Evolutionary conservation across 92 coral and sea anemone species (phyloP).

Genomic region (Epizoanthus fatuus): DNA sequence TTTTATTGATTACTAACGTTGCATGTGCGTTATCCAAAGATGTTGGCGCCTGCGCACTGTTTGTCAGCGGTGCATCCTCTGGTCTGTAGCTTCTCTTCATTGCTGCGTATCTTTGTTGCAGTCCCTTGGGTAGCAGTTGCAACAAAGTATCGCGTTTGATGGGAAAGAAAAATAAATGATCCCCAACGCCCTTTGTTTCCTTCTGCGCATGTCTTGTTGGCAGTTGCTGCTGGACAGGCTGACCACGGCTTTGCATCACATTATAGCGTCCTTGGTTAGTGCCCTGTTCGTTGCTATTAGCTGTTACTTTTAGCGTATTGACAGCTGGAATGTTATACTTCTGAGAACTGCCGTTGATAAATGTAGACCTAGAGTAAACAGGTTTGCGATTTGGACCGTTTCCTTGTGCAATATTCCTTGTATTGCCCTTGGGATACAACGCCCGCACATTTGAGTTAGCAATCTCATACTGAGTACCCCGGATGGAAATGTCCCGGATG

Average conservation of each 20-base stretch:
- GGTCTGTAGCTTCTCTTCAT: neutral
- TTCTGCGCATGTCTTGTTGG: neutral
- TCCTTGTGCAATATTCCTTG: neutral
- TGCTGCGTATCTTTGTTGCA: slow-evolving; percentile 41
- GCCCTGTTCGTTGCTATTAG: too few species aligned
- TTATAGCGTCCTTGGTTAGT: too few species aligned
- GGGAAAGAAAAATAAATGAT: slow-evolving; percentile 79
- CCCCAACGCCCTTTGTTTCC: slow-evolving; percentile 18
- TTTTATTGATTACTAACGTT: too few species aligned
- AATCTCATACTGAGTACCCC: neutral
- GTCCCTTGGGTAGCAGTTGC: slow-evolving; percentile 52
- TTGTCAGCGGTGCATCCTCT: neutral
- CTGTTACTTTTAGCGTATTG: too few species aligned
- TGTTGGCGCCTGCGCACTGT: neutral
- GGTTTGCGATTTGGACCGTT: neutral
- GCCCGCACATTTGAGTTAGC: neutral
- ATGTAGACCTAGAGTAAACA: too few species aligned
- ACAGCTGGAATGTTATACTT: too few species aligned
- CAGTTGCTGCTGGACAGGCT: neutral
- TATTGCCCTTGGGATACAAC: neutral
- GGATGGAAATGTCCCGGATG: neutral
- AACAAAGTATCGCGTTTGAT: slow-evolving; percentile 77
- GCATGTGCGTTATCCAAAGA: too few species aligned
- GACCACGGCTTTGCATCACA: too few species aligned
- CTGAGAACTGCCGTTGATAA: too few species aligned